Percentiles rank a stretch among this genome's conserved stretches.
Evolutionary conservation across 2,797 vertebrate species (phyloP).

Genomic region (Sebastiscus tertius): DNA sequence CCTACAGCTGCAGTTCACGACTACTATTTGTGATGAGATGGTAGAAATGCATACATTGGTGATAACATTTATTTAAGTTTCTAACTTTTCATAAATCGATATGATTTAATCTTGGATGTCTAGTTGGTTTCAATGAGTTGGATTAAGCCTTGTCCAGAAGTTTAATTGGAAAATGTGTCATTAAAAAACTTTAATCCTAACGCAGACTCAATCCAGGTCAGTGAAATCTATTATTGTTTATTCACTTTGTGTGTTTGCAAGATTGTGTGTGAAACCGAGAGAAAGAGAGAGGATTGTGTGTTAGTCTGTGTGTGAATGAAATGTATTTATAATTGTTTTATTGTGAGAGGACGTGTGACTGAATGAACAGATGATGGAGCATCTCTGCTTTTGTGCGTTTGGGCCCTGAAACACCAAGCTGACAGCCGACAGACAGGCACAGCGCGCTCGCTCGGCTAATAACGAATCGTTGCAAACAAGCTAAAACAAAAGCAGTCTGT

Average conservation of each 20-base stretch:
- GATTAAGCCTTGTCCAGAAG: neutral
- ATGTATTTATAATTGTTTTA: neutral
- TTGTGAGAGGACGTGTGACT: neutral
- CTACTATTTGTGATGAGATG: neutral
- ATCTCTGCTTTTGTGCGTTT: neutral
- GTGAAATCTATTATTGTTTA: neutral
- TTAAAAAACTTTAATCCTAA: neutral
- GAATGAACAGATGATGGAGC: neutral
- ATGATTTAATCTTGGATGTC: neutral
- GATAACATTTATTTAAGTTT: neutral
- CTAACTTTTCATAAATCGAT: neutral
- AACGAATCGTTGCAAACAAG: too few relatives aligned
- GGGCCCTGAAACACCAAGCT: conserved; percentile 5
- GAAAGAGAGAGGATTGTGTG: neutral
- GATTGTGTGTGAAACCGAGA: neutral
- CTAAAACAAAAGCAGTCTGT: too few relatives aligned
- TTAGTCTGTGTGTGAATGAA: neutral
- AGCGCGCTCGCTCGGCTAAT: too few relatives aligned
- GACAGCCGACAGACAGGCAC: neutral
- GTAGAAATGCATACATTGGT: neutral
- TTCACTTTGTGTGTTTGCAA: conserved; percentile 9
- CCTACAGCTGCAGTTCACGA: neutral
- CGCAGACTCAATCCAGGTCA: neutral
- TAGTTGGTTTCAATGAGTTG: neutral
- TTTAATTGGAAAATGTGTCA: neutral